Evolutionary conservation across 2,113 vertebrate genomes (phyloP), one percentile per base, ranked within the genome.

Genomic region (Anthoscopus minutus): DNA sequence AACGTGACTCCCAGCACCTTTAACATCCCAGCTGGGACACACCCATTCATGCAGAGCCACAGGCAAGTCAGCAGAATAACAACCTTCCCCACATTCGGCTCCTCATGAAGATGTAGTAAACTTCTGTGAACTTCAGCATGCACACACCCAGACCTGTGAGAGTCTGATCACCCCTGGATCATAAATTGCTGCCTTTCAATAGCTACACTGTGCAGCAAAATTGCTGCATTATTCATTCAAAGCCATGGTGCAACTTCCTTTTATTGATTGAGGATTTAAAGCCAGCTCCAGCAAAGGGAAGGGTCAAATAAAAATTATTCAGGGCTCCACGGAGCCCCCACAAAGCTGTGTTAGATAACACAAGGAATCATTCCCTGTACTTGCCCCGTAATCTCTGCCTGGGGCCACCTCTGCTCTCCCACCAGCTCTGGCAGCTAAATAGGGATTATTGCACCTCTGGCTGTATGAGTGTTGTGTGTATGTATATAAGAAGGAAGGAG

Each of bases 311-410:
- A 71, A 77, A 78, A 91, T 57, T 69, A 42, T 38, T 45, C 6
- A 16, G 30, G 70, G 77, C 84, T 58, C 69, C 56, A 18, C 23
- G 4, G 89, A 82, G 88, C 72, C 78, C 92, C 66, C 81, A 30
- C 80, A 70, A n/a, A 83, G 72, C 89, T 35, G 18, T 2, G 1
- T 30, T 60, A 42, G 67, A 35, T 50, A 95, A 77, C 2, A 3
- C 23, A 24, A 19, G 66, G 79, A 95, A 54, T 47, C 71, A 86
- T 24, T 48, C 77, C 10, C 8, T 25, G 33, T 18, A 10, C 73
- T 89, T 80, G 48, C 54, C 66, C 74, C 82, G 69, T 95, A 54
- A 94, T 85, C 67, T 86, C 90, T 86, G 88, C 92, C 90, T 80
- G 53, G 37, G 92, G 88, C 73, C 81, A 89, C 57, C 50, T 48